Percentiles rank a stretch among this genome's conserved stretches.
These are phyloP conservation scores for Drosophila rellima DNA, from an alignment of 2,888 invertebrate genomes.

Conservation along the genomic window DNA sequence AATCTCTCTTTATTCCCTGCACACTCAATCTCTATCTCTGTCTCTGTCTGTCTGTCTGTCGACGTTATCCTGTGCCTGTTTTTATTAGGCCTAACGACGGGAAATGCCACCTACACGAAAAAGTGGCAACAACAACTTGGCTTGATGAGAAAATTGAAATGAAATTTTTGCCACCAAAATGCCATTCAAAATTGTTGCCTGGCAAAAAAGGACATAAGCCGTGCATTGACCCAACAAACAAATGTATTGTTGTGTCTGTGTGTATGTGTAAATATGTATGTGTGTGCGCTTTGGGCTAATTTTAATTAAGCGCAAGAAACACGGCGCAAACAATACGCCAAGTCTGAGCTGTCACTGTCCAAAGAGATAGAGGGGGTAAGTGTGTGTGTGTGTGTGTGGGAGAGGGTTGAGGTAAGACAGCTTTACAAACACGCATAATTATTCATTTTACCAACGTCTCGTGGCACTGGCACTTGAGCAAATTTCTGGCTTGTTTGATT, in stretches of 20 bases:
- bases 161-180: constrained; percentile 62
- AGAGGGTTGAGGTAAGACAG: too few species aligned
- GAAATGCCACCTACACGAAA: constrained; percentile 38
- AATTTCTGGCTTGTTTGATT: constrained; percentile 56
- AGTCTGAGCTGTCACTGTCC: constrained; percentile 21
- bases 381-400: neutral
- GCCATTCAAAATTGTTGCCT: constrained; percentile 45
- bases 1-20: constrained; percentile 21
- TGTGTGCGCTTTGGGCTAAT: constrained; percentile 53
- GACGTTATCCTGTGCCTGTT: constrained; percentile 59
- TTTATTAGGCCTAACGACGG: constrained; percentile 45
- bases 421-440: constrained; percentile 59
- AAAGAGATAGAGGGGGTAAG: neutral
- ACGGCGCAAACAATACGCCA: constrained; percentile 32
- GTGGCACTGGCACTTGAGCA: constrained; percentile 64
- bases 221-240: constrained; percentile 49
- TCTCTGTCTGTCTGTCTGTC: constrained; percentile 6
- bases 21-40: constrained; percentile 30
- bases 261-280: constrained; percentile 7
- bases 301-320: constrained; percentile 53
- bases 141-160: constrained; percentile 71
- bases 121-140: constrained; percentile 30
- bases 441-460: constrained; percentile 62
- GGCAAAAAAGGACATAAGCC: constrained; percentile 55
- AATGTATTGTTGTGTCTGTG: constrained; percentile 19